Evolutionary conservation across 2,888 invertebrate species (phyloP).

Genomic region (Perithous albicinctus): DNA sequence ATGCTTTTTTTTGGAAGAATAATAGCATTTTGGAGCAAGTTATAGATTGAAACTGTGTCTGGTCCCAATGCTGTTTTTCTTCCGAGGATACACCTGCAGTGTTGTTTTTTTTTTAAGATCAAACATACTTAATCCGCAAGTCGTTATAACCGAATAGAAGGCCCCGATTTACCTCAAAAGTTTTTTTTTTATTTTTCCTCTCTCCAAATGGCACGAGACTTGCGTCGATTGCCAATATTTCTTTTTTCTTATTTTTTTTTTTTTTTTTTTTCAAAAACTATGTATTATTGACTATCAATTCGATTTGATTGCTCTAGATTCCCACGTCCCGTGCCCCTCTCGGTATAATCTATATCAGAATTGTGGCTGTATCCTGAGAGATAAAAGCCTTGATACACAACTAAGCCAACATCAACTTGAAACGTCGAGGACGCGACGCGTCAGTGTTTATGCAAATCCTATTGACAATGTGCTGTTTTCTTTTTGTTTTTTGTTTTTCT

Average conservation of each 20-base stretch:
- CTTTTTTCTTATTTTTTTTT: neutral
- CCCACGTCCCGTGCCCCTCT: neutral
- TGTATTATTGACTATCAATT: conserved; percentile 49
- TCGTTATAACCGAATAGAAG: conserved; percentile 46
- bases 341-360: conserved; percentile 20
- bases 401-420: conserved; percentile 39
- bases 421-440: conserved; percentile 27
- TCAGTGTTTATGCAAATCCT: conserved; percentile 31
- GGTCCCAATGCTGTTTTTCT: conserved; percentile 32
- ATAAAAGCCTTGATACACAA: conserved; percentile 25
- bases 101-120: neutral
- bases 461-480: conserved; percentile 44
- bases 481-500: conserved; percentile 22
- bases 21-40: neutral
- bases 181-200: conserved; percentile 7
- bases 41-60: neutral
- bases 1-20: neutral
- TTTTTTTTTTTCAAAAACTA: conserved; percentile 17
- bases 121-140: conserved; percentile 19
- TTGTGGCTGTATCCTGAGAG: conserved; percentile 16
- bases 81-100: neutral
- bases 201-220: conserved; percentile 34
- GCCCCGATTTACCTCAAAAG: conserved; percentile 36
- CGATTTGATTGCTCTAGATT: conserved; percentile 2
- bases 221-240: conserved; percentile 3